Percentiles rank a stretch among this genome's conserved stretches.
phyloP scores from a whole-genome alignment of 2,113 vertebrate species.

The Galbula dea region DNA sequence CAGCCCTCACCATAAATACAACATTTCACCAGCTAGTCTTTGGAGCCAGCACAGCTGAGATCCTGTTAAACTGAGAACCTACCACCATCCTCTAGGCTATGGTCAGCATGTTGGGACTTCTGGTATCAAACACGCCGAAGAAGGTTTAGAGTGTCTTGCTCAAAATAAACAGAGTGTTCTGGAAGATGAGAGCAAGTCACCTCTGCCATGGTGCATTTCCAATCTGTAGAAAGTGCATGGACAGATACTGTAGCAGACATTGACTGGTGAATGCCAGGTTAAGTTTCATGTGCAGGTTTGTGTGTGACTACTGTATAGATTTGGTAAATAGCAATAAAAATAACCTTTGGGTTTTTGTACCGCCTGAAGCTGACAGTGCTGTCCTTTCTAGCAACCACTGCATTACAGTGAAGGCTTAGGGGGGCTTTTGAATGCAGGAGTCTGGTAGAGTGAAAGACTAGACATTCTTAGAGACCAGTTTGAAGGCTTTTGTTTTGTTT shows the following conservation, averaged over 20 bases:
- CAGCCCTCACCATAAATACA: neutral
- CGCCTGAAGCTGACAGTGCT: neutral
- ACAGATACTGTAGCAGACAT: neutral
- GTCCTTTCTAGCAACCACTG: neutral
- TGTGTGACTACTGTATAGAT: neutral
- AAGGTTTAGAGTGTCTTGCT: neutral
- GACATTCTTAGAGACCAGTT: neutral
- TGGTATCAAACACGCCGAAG: neutral
- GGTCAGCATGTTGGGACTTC: neutral
- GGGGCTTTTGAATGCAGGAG: neutral
- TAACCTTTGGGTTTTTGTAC: neutral
- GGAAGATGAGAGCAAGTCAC: neutral
- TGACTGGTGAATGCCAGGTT: neutral
- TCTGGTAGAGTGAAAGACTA: neutral
- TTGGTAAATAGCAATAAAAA: neutral
- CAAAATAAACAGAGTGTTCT: neutral
- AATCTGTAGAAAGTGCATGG: neutral
- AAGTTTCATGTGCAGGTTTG: neutral
- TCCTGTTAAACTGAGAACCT: neutral
- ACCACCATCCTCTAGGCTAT: neutral
- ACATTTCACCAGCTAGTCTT: neutral
- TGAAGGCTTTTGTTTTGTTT: constrained; percentile 40
- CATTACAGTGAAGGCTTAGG: neutral
- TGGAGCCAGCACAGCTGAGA: neutral
- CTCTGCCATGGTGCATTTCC: neutral